phyloP scores from a whole-genome alignment of 1,140 invertebrate species.

The Oryctes rhinoceros region DNA sequence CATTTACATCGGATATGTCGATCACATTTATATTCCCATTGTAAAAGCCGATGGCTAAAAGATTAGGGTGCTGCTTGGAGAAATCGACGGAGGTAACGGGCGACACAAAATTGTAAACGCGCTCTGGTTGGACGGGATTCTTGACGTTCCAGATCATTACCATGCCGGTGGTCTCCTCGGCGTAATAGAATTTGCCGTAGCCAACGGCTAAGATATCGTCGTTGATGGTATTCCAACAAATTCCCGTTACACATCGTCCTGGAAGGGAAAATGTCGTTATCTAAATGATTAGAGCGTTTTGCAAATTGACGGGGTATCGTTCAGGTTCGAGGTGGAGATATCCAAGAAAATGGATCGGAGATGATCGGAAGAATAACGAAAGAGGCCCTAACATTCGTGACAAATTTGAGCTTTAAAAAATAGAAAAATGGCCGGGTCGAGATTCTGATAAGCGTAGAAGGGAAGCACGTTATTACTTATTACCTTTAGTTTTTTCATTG shows the following conservation, averaged over 20 bases:
- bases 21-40: constrained; percentile 80
- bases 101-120: constrained; percentile 71
- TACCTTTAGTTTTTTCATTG: constrained; percentile 60
- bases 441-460: neutral
- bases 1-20: constrained; percentile 68
- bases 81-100: constrained; percentile 75
- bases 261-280: constrained; percentile 38
- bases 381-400: too few relatives aligned
- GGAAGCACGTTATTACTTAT: constrained; percentile 10
- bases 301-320: neutral
- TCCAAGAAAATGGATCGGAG: too few relatives aligned
- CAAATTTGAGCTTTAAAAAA: too few relatives aligned
- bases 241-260: constrained; percentile 63
- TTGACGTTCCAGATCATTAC: constrained; percentile 85
- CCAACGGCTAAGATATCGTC: constrained; percentile 73
- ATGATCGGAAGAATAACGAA: too few relatives aligned
- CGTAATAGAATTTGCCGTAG: constrained; percentile 71
- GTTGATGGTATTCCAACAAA: constrained; percentile 73
- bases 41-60: constrained; percentile 80
- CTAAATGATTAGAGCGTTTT: neutral
- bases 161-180: constrained; percentile 66
- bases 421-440: too few relatives aligned
- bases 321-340: too few relatives aligned
- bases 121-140: constrained; percentile 84
- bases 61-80: constrained; percentile 67